Evolutionary conservation across 2,888 invertebrate species (phyloP).

Genomic region (Pandemis heparana): DNA sequence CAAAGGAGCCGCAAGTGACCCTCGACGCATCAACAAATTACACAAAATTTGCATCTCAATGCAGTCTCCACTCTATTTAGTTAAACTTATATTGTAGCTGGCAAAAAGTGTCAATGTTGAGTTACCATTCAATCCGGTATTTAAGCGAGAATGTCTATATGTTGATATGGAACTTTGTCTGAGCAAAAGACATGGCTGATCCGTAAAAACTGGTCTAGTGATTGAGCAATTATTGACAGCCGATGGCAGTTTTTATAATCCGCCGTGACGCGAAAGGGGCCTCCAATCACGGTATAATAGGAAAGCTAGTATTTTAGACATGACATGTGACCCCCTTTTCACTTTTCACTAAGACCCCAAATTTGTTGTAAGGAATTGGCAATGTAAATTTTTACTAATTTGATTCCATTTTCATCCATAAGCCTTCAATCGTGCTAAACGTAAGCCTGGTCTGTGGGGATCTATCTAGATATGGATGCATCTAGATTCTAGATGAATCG

Average conservation of each 20-base stretch:
- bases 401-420: no score
- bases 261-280: neutral
- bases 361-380: no score
- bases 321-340: no score
- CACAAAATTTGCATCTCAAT: conserved; percentile 82
- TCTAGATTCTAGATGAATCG: no score
- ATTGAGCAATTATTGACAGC: neutral
- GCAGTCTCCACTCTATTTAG: conserved; percentile 62
- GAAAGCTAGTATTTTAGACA: neutral
- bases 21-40: conserved; percentile 84
- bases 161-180: conserved; percentile 21
- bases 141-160: conserved; percentile 31
- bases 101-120: conserved; percentile 70
- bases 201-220: neutral
- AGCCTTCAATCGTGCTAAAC: no score
- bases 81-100: conserved; percentile 69
- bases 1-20: conserved; percentile 83
- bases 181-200: conserved; percentile 3
- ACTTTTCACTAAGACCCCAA: neutral
- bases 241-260: neutral
- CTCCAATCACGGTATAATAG: neutral
- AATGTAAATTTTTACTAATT: no score
- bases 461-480: no score
- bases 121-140: conserved; percentile 51
- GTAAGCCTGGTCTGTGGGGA: no score